Percentiles rank a stretch among this genome's conserved stretches.
phyloP scores from a whole-genome alignment of 2,888 invertebrate species.

The Lasioglossum figueresi region DNA sequence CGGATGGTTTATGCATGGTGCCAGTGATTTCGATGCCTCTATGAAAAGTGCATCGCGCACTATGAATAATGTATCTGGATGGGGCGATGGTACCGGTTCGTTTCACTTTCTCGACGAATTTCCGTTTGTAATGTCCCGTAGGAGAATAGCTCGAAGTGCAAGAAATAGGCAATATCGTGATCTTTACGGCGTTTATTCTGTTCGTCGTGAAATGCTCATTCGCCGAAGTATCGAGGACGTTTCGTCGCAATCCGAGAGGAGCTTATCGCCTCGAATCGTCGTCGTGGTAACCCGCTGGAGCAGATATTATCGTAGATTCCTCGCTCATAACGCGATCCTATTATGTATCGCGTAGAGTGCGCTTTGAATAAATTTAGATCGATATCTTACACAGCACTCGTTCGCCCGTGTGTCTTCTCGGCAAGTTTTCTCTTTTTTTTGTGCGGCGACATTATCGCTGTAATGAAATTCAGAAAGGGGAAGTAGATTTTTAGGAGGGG shows the following conservation, averaged over 20 bases:
- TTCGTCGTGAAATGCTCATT: background rate
- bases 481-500: slow-evolving; percentile 43
- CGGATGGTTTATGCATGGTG: background rate
- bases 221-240: too few relatives aligned
- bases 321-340: slow-evolving; percentile 27
- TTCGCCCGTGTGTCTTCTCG: background rate
- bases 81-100: slow-evolving; percentile 6
- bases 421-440: background rate
- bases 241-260: background rate
- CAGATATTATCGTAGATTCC: slow-evolving; percentile 33
- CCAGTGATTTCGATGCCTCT: slow-evolving; percentile 26
- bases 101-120: slow-evolving; percentile 8
- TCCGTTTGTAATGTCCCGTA: background rate
- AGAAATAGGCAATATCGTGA: background rate
- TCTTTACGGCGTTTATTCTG: background rate
- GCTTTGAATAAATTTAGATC: slow-evolving; percentile 58
- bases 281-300: background rate
- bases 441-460: slow-evolving; percentile 41
- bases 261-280: slow-evolving; percentile 12
- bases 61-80: slow-evolving; percentile 8
- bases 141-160: background rate
- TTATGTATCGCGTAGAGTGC: slow-evolving; percentile 23
- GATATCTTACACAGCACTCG: slow-evolving; percentile 21
- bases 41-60: slow-evolving; percentile 6
- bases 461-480: slow-evolving; percentile 60